Evolutionary conservation across 2,888 invertebrate species (phyloP), one percentile per base, ranked within the genome.

Genomic region (Ischnura elegans): DNA sequence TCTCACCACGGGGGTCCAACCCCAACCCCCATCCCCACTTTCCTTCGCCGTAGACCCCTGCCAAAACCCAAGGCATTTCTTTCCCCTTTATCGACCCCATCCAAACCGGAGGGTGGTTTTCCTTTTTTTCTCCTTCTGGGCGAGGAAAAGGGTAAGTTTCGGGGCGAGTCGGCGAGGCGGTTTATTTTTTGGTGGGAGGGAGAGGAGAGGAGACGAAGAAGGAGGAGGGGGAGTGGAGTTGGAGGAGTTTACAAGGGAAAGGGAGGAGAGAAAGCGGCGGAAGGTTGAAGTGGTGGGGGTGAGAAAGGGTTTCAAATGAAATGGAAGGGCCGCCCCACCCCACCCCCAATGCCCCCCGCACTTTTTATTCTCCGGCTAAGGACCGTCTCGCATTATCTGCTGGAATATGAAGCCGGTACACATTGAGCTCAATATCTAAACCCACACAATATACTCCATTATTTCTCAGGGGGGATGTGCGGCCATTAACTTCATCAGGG

Each of bases 291-390:
- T 25, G 84, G 25, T 36, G 16, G 13, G 36, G 90, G 43, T n/a
- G n/a, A 43, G 51, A 55, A 61, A 25, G 43, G 90, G 90, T 55
- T 51, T 36, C 76, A 76, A 76, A 76, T 76, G 29, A 76, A 76
- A 76, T 76, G 76, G 76, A 76, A 76, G 36, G 76, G 36, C 16
- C 66, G n/a, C 36, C 36, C 25, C 36, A 8, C 2, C 76, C 16
- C n/a, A 10, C 76, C 25, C 8, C 5, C 8, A 19, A 55, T 21
- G 13, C 61, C 8, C 47, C 16, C 25, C 13, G 1, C 3, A 25
- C 61, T 25, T 36, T 76, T 76, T 6, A 10, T 76, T 36, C 29
- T 76, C 10, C 13, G 36, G 76, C 36, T 36, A 36, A 76, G 36
- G n/a, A 36, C 19, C 51, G 13, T 13, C 19, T 51, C 51, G 19